Evolutionary conservation across 1,140 invertebrate species (phyloP).

Genomic region (Leptonema lineaticorne): DNA sequence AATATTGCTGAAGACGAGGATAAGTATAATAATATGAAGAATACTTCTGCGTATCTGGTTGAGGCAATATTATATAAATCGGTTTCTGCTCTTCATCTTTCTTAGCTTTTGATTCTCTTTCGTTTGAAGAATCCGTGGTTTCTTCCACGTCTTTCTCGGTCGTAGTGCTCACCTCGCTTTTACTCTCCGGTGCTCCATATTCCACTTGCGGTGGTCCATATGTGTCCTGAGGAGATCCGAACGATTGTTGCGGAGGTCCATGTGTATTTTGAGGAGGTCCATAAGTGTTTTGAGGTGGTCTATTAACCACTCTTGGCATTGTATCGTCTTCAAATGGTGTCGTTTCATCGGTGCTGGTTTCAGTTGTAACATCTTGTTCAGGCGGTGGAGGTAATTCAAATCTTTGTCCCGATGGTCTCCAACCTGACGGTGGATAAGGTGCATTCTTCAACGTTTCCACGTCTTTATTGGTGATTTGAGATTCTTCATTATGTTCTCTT

Average conservation of each 20-base stretch:
- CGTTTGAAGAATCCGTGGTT: neutral
- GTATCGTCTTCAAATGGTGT: neutral
- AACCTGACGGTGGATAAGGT: constrained; percentile 52
- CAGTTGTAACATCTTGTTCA: neutral
- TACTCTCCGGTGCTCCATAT: constrained; percentile 20
- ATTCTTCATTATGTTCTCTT: neutral
- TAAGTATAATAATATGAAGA: constrained; percentile 20
- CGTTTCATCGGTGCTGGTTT: neutral
- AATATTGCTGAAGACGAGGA: constrained; percentile 27
- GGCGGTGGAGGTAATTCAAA: neutral
- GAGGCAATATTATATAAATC: constrained; percentile 30
- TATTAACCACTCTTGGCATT: too few relatives aligned
- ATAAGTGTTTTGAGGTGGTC: constrained; percentile 3
- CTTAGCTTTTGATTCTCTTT: neutral
- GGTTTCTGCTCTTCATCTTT: neutral
- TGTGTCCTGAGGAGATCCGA: neutral
- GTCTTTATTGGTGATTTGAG: neutral
- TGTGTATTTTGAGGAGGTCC: constrained; percentile 14
- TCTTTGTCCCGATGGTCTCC: constrained; percentile 34
- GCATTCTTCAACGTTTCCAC: constrained; percentile 36
- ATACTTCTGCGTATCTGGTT: constrained; percentile 29
- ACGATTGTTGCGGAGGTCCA: neutral
- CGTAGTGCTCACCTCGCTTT: constrained; percentile 11
- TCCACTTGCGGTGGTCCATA: constrained; percentile 30
- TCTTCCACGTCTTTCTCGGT: constrained; percentile 11